Evolutionary conservation across 2,888 invertebrate genomes (phyloP).

Genomic region (Abrostola tripartita): DNA sequence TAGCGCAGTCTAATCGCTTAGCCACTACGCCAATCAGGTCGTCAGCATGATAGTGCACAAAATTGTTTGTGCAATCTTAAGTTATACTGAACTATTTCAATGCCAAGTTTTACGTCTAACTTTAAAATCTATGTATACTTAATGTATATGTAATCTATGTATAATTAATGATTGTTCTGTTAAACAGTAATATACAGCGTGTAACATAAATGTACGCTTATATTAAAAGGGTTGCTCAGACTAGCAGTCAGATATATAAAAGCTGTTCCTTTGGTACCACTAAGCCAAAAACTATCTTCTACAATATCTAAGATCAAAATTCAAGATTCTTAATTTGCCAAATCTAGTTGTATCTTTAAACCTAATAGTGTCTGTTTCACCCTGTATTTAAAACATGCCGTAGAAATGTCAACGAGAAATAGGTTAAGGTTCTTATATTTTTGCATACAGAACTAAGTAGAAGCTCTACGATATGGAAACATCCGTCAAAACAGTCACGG

Average conservation of each 20-base stretch:
- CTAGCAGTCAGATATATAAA: too few species aligned
- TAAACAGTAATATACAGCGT: too few species aligned
- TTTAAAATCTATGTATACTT: constrained; percentile 10
- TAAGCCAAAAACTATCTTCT: too few species aligned
- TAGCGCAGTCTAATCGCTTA: too few species aligned
- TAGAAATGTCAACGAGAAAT: constrained; percentile 15
- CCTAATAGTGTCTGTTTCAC: neutral
- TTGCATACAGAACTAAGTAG: constrained; percentile 22
- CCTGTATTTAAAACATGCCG: neutral
- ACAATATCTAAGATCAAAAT: too few species aligned
- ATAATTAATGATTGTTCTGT: too few species aligned
- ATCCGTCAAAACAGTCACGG: constrained; percentile 20
- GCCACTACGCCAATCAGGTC: too few species aligned
- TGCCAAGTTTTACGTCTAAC: constrained; percentile 25
- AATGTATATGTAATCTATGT: constrained; percentile 12
- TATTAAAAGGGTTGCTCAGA: too few species aligned
- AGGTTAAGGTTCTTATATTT: constrained; percentile 27
- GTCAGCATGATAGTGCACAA: constrained; percentile 2
- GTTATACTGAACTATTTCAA: constrained; percentile 23
- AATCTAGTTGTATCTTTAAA: too few species aligned
- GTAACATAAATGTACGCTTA: too few species aligned
- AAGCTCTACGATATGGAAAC: constrained; percentile 17
- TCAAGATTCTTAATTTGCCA: too few species aligned
- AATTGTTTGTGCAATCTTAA: constrained; percentile 13
- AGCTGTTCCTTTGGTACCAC: too few species aligned